These are phyloP conservation scores for Eulithis prunata DNA, from an alignment of 2,888 invertebrate species.

Conservation along the genomic window DNA sequence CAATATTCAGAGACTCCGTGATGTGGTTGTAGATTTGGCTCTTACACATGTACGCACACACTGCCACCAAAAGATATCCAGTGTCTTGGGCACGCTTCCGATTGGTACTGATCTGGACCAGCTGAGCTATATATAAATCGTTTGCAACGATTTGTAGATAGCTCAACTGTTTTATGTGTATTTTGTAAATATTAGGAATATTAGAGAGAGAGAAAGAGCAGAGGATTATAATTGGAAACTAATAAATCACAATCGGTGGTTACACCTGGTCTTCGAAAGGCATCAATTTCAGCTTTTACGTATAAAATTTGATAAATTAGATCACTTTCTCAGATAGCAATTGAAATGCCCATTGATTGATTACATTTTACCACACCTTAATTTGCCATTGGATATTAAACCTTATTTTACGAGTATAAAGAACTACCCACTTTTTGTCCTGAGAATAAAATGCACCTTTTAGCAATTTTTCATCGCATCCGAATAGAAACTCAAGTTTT, in stretches of 20 bases:
- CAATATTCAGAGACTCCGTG: too few species aligned
- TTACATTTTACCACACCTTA: conserved; percentile 41
- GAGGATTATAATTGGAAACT: conserved; percentile 7
- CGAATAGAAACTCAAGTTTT: too few species aligned
- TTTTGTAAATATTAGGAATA: too few species aligned
- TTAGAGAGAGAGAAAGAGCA: too few species aligned
- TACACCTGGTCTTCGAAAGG: conserved; percentile 47
- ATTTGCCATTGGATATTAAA: conserved; percentile 34
- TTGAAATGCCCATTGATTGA: conserved; percentile 57
- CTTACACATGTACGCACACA: too few species aligned
- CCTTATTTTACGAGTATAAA: conserved; percentile 32
- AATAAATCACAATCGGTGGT: conserved; percentile 45
- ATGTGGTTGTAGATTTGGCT: too few species aligned
- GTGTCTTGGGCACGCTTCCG: too few species aligned
- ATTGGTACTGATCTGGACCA: too few species aligned
- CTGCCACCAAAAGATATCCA: too few species aligned
- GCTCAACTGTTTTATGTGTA: too few species aligned
- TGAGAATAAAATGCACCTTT: conserved; percentile 41
- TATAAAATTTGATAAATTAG: conserved; percentile 63
- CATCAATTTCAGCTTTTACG: conserved; percentile 47
- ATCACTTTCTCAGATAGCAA: conserved; percentile 56
- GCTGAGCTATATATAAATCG: too few species aligned
- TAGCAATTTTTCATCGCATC: conserved; percentile 28
- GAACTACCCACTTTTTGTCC: conserved; percentile 11
- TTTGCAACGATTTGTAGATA: too few species aligned